Percentiles rank a stretch among this genome's conserved stretches.
Conservation (phyloP, 2,888 invertebrate genomes). For the Coenonympha glycerion region DNA sequence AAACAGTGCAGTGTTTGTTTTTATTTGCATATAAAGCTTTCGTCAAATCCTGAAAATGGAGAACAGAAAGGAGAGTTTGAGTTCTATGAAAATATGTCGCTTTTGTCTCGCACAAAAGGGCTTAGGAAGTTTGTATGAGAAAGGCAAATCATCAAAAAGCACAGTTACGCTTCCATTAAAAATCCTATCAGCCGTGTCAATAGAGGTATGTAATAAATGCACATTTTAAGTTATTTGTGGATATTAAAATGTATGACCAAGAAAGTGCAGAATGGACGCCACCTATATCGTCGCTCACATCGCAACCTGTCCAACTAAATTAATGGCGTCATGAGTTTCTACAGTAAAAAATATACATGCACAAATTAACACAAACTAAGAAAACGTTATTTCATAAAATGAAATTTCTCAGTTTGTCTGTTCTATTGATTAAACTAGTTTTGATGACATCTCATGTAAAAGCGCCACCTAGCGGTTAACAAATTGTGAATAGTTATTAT, state of each 20-base stretch:
- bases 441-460: background rate
- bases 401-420: background rate
- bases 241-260: background rate
- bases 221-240: background rate
- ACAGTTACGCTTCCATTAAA: conserved; percentile 81
- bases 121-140: conserved; percentile 80
- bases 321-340: conserved; percentile 28
- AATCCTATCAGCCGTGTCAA: conserved; percentile 84
- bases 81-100: conserved; percentile 81
- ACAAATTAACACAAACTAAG: background rate
- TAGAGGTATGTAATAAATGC: conserved; percentile 78
- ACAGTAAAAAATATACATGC: background rate
- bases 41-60: conserved; percentile 66
- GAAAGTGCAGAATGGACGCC: conserved; percentile 29
- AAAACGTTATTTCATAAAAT: background rate
- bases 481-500: background rate
- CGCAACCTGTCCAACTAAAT: conserved; percentile 24
- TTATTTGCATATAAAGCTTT: background rate
- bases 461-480: conserved; percentile 33
- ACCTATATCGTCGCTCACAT: conserved; percentile 21
- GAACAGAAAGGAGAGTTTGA: conserved; percentile 76
- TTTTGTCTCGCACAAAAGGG: conserved; percentile 82
- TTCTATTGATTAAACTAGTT: conserved; percentile 4
- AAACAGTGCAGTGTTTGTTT: background rate
- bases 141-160: conserved; percentile 73